phyloP scores from a whole-genome alignment of 2,797 vertebrate species.

The Odontamblyopus lacepedii region DNA sequence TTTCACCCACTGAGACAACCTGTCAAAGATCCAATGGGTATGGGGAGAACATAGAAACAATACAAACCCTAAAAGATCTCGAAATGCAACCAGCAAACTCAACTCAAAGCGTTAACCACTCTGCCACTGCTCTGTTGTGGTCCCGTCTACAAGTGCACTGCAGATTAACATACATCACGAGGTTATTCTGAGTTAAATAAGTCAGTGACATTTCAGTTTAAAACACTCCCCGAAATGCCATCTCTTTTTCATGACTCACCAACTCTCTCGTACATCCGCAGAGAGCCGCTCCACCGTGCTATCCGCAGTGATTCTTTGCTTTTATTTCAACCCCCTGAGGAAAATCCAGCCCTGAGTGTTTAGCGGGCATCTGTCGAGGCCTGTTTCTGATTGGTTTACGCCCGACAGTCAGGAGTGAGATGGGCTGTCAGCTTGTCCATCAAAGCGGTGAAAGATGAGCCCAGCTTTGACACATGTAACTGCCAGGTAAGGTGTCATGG shows the following conservation, averaged over 20 bases:
- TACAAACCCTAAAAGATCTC: neutral
- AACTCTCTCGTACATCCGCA: constrained; percentile 38
- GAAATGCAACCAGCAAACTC: neutral
- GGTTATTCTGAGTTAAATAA: constrained; percentile 22
- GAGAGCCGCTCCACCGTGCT: constrained; percentile 49
- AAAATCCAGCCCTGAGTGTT: constrained; percentile 21
- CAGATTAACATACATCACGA: constrained; percentile 10
- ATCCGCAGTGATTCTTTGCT: constrained; percentile 41
- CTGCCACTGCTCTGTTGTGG: neutral
- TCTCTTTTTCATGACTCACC: constrained; percentile 30
- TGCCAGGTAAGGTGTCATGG: constrained; percentile 3
- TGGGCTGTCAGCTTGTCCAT: constrained; percentile 65
- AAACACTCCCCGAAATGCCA: constrained; percentile 32
- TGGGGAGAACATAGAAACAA: too few species aligned
- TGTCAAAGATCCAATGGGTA: neutral
- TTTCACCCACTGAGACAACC: neutral
- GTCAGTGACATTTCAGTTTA: constrained; percentile 40
- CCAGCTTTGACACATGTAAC: constrained; percentile 42
- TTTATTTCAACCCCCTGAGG: constrained; percentile 30
- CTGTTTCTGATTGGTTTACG: constrained; percentile 51
- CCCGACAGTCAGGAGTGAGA: constrained; percentile 60
- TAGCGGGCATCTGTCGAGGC: constrained; percentile 50
- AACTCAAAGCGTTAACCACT: neutral
- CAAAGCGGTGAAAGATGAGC: constrained; percentile 37
- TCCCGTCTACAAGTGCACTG: neutral